Conservation (phyloP, 1,140 invertebrate genomes). For the Drosophila paulistorum region DNA sequence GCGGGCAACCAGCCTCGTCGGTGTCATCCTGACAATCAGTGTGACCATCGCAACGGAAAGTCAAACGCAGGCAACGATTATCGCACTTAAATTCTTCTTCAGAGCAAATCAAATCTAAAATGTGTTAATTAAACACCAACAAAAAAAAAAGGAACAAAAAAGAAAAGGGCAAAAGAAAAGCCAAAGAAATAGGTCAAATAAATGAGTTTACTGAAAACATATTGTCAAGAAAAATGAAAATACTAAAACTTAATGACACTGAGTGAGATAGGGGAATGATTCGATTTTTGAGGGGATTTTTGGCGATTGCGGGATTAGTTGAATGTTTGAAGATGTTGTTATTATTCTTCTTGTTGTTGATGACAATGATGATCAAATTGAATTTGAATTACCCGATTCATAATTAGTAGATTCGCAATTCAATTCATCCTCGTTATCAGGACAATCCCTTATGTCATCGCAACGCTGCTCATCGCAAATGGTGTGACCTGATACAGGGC, state of each 20-base stretch:
- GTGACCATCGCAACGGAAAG: conserved; percentile 83
- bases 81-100: conserved; percentile 86
- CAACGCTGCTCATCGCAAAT: conserved; percentile 85
- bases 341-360: background rate
- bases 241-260: background rate
- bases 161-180: conserved; percentile 20
- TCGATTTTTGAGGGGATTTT: background rate
- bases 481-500: conserved; percentile 63
- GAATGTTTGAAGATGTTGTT: too few relatives aligned
- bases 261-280: background rate
- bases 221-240: conserved; percentile 13
- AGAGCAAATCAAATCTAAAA: conserved; percentile 82
- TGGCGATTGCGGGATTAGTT: background rate
- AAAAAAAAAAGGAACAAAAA: conserved; percentile 7
- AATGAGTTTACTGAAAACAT: too few relatives aligned
- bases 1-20: conserved; percentile 85
- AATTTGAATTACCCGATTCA: conserved; percentile 48
- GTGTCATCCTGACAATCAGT: conserved; percentile 83
- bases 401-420: conserved; percentile 15
- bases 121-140: background rate
- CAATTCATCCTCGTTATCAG: conserved; percentile 56
- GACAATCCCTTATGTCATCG: conserved; percentile 84
- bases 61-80: conserved; percentile 83
- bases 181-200: conserved; percentile 9
- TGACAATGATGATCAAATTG: too few relatives aligned